Evolutionary conservation across 2,113 vertebrate species (phyloP).

Genomic region (Poecile atricapillus): DNA sequence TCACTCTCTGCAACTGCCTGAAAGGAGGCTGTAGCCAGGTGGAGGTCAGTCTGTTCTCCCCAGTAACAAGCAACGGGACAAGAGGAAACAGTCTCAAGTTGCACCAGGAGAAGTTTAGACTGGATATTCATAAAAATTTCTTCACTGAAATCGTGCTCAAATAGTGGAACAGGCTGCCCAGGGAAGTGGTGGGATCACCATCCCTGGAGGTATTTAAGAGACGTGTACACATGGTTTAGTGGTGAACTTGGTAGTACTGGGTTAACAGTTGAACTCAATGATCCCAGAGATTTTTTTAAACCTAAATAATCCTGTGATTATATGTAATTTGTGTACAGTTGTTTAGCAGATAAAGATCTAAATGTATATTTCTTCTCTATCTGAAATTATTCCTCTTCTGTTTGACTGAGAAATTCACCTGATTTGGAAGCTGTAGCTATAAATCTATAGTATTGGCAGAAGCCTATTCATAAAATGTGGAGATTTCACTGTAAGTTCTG

Average conservation of each 20-base stretch:
- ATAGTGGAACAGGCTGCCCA: not conserved
- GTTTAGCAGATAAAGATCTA: not conserved
- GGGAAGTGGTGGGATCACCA: not conserved
- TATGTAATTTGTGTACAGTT: not conserved
- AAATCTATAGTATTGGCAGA: slow-evolving; percentile 63
- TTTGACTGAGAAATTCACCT: slow-evolving; percentile 54
- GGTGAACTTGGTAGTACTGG: not conserved
- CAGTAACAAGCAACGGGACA: not conserved
- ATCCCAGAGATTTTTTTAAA: not conserved
- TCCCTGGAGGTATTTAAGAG: not conserved
- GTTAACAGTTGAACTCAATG: not conserved
- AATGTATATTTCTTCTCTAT: not conserved
- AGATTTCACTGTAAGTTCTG: slow-evolving; percentile 57
- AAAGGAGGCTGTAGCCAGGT: not conserved
- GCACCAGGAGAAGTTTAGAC: not conserved
- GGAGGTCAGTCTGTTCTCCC: not conserved
- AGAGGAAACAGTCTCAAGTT: not conserved
- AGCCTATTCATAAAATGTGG: slow-evolving; percentile 58
- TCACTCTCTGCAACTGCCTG: not conserved
- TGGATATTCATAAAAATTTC: not conserved
- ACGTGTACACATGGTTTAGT: not conserved
- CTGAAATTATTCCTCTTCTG: slow-evolving; percentile 33
- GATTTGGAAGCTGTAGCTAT: slow-evolving; percentile 53
- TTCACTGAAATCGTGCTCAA: not conserved
- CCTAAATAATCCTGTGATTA: not conserved